These are phyloP conservation scores for Antheraea yamamai DNA, from an alignment of 2,888 invertebrate species.

Conservation along the genomic window DNA sequence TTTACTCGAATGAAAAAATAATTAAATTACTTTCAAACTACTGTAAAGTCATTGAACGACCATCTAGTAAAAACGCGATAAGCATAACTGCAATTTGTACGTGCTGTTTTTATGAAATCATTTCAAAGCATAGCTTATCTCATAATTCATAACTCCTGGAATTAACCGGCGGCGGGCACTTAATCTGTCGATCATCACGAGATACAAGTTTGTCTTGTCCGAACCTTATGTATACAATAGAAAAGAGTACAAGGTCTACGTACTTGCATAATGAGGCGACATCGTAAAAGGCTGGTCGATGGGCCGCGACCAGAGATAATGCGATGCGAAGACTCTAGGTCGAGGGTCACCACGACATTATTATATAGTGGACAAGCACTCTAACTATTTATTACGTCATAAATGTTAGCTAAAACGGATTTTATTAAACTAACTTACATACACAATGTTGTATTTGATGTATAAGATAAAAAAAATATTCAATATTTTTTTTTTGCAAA, in stretches of 20 bases:
- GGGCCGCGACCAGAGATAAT: conserved; percentile 40
- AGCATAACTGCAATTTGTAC: neutral
- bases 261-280: conserved; percentile 66
- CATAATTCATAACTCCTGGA: conserved; percentile 28
- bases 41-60: conserved; percentile 14
- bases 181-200: conserved; percentile 49
- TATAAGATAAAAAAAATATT: neutral
- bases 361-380: conserved; percentile 29
- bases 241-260: conserved; percentile 73
- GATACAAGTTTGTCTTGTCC: conserved; percentile 37
- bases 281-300: conserved; percentile 65
- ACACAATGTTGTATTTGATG: neutral
- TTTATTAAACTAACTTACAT: neutral
- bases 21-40: neutral
- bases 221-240: conserved; percentile 65
- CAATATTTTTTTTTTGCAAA: no score
- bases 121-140: conserved; percentile 25
- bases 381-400: neutral
- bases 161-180: conserved; percentile 27
- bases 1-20: neutral
- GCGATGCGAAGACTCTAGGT: conserved; percentile 33
- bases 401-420: neutral
- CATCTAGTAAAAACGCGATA: conserved; percentile 11
- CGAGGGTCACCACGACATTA: conserved; percentile 34
- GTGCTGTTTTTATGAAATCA: conserved; percentile 13